Percentiles rank a stretch among this genome's conserved stretches.
Conservation (phyloP, 2,797 vertebrate genomes). For the Cottoperca gobio region DNA sequence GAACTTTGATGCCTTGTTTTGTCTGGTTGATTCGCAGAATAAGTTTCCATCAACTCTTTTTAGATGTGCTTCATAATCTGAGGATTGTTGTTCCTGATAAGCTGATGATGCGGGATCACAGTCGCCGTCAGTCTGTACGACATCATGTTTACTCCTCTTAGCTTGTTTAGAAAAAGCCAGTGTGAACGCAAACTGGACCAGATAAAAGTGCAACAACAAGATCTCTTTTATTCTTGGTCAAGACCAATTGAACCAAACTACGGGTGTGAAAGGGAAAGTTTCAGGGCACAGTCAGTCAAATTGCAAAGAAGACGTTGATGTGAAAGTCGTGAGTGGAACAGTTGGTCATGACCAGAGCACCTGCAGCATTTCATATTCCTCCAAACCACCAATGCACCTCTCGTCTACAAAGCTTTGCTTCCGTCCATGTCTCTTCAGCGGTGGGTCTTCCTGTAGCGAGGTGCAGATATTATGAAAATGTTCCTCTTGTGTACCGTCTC, state of each 20-base stretch:
- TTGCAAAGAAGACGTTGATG: neutral
- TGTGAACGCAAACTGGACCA: neutral
- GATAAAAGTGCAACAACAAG: neutral
- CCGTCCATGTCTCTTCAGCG: neutral
- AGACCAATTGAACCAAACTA: neutral
- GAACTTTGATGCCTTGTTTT: neutral
- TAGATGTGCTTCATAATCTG: neutral
- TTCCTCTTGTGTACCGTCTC: neutral
- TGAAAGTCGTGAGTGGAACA: neutral
- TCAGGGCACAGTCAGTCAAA: neutral
- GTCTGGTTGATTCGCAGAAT: neutral
- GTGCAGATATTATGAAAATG: neutral
- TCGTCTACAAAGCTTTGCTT: neutral
- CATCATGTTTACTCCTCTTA: neutral
- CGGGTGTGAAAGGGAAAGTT: neutral
- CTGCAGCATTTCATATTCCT: neutral
- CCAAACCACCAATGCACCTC: neutral
- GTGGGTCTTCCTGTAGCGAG: neutral
- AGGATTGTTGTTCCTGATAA: too few species aligned
- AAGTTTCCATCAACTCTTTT: neutral
- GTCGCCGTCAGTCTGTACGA: neutral
- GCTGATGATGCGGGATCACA: neutral
- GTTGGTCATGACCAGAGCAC: neutral
- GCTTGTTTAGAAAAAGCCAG: neutral
- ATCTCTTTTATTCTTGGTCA: neutral